These are phyloP conservation scores for Sprattus sprattus DNA, from an alignment of 2,113 vertebrate species.

Conservation along the genomic window DNA sequence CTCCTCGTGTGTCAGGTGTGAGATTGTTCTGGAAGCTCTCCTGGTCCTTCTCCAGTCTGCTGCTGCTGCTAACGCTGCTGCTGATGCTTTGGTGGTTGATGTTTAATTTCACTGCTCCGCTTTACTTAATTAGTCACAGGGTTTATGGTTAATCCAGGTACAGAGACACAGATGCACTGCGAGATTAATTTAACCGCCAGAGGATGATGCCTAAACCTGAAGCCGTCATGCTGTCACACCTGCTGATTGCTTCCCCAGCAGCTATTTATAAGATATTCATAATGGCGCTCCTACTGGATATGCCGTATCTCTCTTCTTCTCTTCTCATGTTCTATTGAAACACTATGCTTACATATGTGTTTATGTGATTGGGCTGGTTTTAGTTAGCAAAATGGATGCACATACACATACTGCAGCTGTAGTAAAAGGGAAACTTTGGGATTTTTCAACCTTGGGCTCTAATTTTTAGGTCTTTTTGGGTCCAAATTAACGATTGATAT, in stretches of 20 bases:
- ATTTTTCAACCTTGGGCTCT: no score
- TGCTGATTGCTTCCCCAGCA: not conserved
- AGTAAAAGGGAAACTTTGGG: no score
- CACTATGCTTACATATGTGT: not conserved
- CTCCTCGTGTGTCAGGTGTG: not conserved
- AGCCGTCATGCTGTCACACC: not conserved
- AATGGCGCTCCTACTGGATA: not conserved
- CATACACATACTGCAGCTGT: not conserved
- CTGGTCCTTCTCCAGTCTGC: not conserved
- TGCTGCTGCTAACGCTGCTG: no score
- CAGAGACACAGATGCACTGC: not conserved
- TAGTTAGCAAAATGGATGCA: not conserved
- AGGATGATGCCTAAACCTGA: not conserved
- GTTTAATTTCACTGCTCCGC: not conserved
- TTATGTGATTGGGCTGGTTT: not conserved
- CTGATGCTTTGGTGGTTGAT: no score
- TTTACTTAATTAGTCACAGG: not conserved
- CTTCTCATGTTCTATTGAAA: not conserved
- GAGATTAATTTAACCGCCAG: constrained; percentile 1
- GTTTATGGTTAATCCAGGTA: not conserved
- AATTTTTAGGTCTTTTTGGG: no score
- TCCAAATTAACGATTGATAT: no score
- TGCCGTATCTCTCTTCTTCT: not conserved
- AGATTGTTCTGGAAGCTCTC: not conserved
- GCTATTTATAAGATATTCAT: not conserved